Evolutionary conservation across 2,797 vertebrate genomes (phyloP), one percentile per base, ranked within the genome.

Genomic region (Masticophis lateralis): DNA sequence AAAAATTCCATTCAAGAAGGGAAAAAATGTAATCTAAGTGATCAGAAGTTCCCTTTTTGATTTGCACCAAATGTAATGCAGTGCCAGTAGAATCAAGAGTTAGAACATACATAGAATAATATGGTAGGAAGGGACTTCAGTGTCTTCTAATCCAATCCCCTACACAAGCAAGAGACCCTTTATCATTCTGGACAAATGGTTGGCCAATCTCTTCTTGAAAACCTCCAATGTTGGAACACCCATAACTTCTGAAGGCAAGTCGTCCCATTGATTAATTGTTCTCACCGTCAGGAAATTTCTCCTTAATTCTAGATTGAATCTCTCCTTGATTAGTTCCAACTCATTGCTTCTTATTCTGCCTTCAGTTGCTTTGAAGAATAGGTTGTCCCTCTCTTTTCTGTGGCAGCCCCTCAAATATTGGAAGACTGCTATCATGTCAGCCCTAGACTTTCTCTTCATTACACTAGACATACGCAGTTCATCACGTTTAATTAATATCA

Each of bases 11-110:
- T 94, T 94, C 93, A 86, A 94, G 94, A 83, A 88, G 87, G 61
- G 13, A 90, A 91, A 89, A 93, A 90, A 92, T 92, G 90, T 61
- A 56, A 37, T 37, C 32, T 90, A 89, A 90, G 63, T 1, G 87
- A 88, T 25, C 55, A 93, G 92, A 92, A 0, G 27, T 93, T 95
- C 92, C 60, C 16, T 22, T 91, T 69, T 57, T 43, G n/a, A 66
- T 66, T 16, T 5, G 27, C 69, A 12, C 6, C 22, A 14, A 79
- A 28, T 60, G 69, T 5, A 4, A 56, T 60, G 0, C 37, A 32
- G 0, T 10, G 92, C 87, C 94, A 94, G 94, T 37, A 87, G 63
- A 47, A 74, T 11, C 63, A 88, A 13, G 18, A 0, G 0, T 0
- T 0, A 63, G 12, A n/a, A 14, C 28, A 66, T n/a, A 14, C 5